Conservation (phyloP, 2,888 invertebrate species). For the Andrena dorsata region DNA sequence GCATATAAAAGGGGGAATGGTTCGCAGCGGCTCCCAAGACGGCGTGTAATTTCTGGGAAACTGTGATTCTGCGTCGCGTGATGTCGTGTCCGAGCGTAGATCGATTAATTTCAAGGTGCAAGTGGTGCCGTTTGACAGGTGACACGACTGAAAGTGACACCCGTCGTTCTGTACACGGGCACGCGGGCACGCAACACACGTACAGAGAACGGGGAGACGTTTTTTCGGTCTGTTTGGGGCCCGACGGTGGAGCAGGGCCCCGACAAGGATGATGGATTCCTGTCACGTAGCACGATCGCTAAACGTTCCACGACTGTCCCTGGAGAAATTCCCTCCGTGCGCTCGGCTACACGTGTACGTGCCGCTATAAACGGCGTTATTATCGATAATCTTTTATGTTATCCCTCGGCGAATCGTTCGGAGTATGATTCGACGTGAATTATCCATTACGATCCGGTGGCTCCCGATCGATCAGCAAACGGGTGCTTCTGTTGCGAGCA, state of each 20-base stretch:
- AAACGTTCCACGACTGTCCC: slow-evolving; percentile 46
- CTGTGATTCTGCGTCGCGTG: slow-evolving; percentile 38
- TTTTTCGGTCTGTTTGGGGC: slow-evolving; percentile 55
- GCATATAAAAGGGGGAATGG: no score
- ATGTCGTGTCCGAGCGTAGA: slow-evolving; percentile 44
- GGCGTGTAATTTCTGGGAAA: slow-evolving; percentile 29
- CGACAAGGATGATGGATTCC: slow-evolving; percentile 68
- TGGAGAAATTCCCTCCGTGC: slow-evolving; percentile 34
- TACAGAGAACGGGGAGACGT: slow-evolving; percentile 30
- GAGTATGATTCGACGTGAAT: not conserved
- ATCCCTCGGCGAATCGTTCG: slow-evolving; percentile 13
- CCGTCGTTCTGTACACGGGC: slow-evolving; percentile 49
- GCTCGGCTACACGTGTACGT: slow-evolving; percentile 35
- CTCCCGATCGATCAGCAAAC: not conserved
- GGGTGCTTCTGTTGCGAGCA: not conserved
- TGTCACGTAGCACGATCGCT: slow-evolving; percentile 59
- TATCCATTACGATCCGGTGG: not conserved
- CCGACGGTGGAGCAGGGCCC: slow-evolving; percentile 48
- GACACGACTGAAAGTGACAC: slow-evolving; percentile 74
- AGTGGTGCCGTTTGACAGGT: slow-evolving; percentile 64
- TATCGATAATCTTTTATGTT: slow-evolving; percentile 54
- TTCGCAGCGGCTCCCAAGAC: no score
- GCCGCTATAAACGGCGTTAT: slow-evolving; percentile 50
- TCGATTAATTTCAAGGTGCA: slow-evolving; percentile 59
- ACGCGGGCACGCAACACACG: slow-evolving; percentile 37